Evolutionary conservation across 1,140 invertebrate genomes (phyloP).

Genomic region (Cataglyphis hispanica): DNA sequence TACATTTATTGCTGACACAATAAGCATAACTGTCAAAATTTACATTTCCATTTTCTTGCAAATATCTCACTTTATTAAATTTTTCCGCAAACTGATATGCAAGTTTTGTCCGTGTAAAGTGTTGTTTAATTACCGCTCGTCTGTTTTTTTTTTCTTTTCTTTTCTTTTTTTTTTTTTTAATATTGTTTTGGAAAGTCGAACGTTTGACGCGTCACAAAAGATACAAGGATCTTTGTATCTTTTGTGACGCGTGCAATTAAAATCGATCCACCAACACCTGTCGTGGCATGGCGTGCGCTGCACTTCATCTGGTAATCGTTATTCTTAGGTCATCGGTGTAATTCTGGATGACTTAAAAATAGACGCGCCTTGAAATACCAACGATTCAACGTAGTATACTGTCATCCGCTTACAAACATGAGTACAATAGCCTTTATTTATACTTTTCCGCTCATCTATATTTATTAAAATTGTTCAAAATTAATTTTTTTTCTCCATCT

Average conservation of each 20-base stretch:
- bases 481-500: conserved; percentile 5
- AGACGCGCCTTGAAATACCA: conserved; percentile 56
- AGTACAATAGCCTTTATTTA: not conserved
- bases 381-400: conserved; percentile 38
- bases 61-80: not conserved
- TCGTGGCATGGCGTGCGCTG: conserved; percentile 25
- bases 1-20: not conserved
- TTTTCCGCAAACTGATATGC: not conserved
- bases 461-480: not conserved
- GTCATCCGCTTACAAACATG: not conserved
- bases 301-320: conserved; percentile 51
- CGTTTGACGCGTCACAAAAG: not conserved
- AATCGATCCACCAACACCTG: conserved; percentile 36
- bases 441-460: not conserved
- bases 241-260: conserved; percentile 33
- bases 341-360: conserved; percentile 60
- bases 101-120: not conserved
- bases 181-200: not conserved
- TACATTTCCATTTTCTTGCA: not conserved
- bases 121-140: not conserved
- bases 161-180: too few relatives aligned
- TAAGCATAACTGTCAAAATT: not conserved
- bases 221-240: conserved; percentile 16
- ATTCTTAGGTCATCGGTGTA: conserved; percentile 60
- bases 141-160: too few relatives aligned